A percentile compares a stretch with the other conserved stretches of the same genome.
Evolutionary conservation across 2,113 vertebrate species (phyloP).

Genomic region (Halcyon senegalensis): DNA sequence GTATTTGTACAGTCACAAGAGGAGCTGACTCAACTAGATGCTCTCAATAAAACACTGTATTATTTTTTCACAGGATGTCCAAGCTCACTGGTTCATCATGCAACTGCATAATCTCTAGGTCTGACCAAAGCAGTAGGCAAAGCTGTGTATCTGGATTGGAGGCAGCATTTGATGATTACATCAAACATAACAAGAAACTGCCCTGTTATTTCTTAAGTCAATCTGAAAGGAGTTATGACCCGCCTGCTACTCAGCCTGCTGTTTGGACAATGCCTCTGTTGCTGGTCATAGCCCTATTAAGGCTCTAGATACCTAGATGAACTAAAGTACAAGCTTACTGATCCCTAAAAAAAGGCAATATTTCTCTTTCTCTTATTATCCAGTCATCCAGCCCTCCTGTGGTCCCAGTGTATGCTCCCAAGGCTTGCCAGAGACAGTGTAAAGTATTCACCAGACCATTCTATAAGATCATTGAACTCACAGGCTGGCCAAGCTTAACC

Average conservation of each 20-base stretch:
- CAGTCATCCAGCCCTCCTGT: not conserved
- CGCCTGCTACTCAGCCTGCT: not conserved
- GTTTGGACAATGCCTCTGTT: not conserved
- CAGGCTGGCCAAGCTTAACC: not conserved
- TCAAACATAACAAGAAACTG: not conserved
- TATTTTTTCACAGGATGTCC: not conserved
- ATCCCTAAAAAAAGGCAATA: not conserved
- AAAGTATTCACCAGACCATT: not conserved
- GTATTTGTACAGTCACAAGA: not conserved
- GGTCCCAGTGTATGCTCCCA: not conserved
- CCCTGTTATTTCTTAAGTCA: not conserved
- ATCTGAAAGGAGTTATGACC: not conserved
- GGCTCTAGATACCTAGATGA: not conserved
- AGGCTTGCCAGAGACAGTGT: not conserved
- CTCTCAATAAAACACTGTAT: not conserved
- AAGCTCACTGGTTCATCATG: not conserved
- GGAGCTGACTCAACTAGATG: not conserved
- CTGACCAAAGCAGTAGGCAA: not conserved
- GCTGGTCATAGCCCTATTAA: not conserved
- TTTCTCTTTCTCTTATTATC: not conserved
- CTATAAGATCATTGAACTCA: not conserved
- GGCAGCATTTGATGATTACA: not conserved
- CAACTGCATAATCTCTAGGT: not conserved
- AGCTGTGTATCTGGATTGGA: not conserved
- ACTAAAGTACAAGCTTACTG: not conserved